Base-by-base conservation (phyloP, 2,113 vertebrate species). In the Donacobius atricapilla region DNA sequence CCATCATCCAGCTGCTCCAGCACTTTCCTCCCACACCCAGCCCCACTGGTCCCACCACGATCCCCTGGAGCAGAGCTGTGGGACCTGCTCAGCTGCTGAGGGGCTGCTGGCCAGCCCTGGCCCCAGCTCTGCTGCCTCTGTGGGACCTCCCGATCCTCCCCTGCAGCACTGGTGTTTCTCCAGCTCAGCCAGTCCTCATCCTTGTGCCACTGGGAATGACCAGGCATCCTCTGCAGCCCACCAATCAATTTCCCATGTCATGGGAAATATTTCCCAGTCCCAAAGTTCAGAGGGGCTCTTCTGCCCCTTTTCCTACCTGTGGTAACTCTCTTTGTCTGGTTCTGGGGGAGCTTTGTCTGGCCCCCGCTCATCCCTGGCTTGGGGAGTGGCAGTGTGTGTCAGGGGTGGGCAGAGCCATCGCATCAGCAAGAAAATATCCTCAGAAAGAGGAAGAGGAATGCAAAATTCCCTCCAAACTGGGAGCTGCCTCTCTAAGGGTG, bases 31-130 rank as follows among this genome's bases (percentile, higher is more conserved):
- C 45, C 37, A 23, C 24, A 22, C 18, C 1, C 48, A 61, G 13
- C 19, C 45, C 40, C 45, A 7, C n/a, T 4, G 9, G 13, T 39
- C 56, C 2, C 0, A 69, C 18, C 7, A 1, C 0, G 1, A 33
- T 35, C 28, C 31, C 13, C 48, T 28, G 53, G 53, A 72, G 57
- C 72, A 76, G 82, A 58, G 28, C 44, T 77, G 15, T 20, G 16
- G 51, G n/a, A 9, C 78, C 44, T 88, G 78, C 44, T 65, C 44
- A 33, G 42, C 47, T 71, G 50, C 57, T 53, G 68, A 48, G 63
- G 58, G 6, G 15, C 77, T 90, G 48, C 60, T 21, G 24, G 54
- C 66, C 66, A 83, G 47, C 42, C 27, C 25, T 75, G 70, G 14
- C 12, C 54, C 44, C 83, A 56, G 53, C n/a, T 18, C 37, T 70